phyloP scores from a whole-genome alignment of 1,140 invertebrate species.

The Sinella curviseta region DNA sequence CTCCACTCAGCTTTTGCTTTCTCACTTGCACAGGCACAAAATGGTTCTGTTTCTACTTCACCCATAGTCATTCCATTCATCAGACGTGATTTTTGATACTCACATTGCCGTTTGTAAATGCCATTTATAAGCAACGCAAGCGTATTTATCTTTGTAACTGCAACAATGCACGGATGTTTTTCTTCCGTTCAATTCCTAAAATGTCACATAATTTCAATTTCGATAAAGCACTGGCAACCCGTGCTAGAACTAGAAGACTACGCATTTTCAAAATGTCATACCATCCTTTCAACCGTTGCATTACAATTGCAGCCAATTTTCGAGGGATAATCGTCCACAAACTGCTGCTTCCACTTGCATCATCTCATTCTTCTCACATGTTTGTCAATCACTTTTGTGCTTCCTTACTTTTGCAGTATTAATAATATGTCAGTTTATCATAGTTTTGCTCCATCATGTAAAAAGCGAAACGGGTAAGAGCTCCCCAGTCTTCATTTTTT shows the following conservation, averaged over 20 bases:
- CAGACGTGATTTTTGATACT: too few relatives aligned
- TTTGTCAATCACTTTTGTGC: conserved; percentile 18
- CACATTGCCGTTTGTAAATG: neutral
- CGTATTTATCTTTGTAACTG: neutral
- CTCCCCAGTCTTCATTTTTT: neutral
- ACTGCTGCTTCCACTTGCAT: neutral
- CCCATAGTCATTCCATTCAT: too few relatives aligned
- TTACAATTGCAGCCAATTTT: conserved; percentile 15
- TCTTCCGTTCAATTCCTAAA: too few relatives aligned
- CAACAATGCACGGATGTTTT: too few relatives aligned
- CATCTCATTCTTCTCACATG: neutral
- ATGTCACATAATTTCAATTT: too few relatives aligned
- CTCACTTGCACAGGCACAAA: too few relatives aligned
- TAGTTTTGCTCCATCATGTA: neutral
- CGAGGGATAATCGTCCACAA: conserved; percentile 15
- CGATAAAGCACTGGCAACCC: too few relatives aligned
- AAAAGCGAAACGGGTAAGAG: neutral
- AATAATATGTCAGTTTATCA: conserved; percentile 17
- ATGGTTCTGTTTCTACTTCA: neutral
- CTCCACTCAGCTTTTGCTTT: too few relatives aligned
- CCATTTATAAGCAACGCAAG: neutral
- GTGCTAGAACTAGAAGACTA: too few relatives aligned
- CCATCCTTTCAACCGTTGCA: too few relatives aligned
- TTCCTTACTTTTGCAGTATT: neutral
- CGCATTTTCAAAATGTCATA: too few relatives aligned